A percentile compares a stretch with the other conserved stretches of the same genome.
These are phyloP conservation scores for Campaea margaritaria DNA, from an alignment of 2,888 invertebrate species.

Conservation along the genomic window DNA sequence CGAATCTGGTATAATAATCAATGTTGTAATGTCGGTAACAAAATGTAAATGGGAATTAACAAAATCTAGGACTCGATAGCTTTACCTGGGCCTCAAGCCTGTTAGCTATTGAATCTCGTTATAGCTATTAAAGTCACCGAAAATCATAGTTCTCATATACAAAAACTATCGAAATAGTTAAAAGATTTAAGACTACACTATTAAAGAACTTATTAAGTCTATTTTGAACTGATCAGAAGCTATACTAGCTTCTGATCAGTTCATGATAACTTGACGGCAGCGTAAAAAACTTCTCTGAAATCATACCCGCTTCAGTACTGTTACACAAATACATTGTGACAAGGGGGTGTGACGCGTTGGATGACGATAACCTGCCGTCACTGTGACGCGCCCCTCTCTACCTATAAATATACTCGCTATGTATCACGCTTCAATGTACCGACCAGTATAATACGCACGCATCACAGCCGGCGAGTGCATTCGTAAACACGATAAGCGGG, in stretches of 20 bases:
- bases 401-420: conserved; percentile 23
- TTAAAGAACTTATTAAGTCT: too few species aligned
- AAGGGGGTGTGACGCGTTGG: conserved; percentile 55
- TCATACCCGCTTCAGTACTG: conserved; percentile 13
- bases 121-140: too few species aligned
- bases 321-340: conserved; percentile 22
- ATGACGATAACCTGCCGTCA: conserved; percentile 47
- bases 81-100: too few species aligned
- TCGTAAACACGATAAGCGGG: conserved; percentile 23
- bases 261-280: too few species aligned
- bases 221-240: too few species aligned
- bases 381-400: conserved; percentile 56
- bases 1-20: background rate
- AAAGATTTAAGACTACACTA: too few species aligned
- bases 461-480: conserved; percentile 15
- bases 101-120: too few species aligned
- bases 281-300: too few species aligned
- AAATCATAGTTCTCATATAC: too few species aligned
- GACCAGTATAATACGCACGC: conserved; percentile 14
- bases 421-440: conserved; percentile 29
- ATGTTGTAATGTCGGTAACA: background rate
- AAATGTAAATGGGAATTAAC: background rate
- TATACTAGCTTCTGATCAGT: too few species aligned
- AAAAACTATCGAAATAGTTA: too few species aligned
- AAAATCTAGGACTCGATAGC: too few species aligned